phyloP scores from a whole-genome alignment of 2,113 vertebrate species.

The Trogon melanurus region DNA sequence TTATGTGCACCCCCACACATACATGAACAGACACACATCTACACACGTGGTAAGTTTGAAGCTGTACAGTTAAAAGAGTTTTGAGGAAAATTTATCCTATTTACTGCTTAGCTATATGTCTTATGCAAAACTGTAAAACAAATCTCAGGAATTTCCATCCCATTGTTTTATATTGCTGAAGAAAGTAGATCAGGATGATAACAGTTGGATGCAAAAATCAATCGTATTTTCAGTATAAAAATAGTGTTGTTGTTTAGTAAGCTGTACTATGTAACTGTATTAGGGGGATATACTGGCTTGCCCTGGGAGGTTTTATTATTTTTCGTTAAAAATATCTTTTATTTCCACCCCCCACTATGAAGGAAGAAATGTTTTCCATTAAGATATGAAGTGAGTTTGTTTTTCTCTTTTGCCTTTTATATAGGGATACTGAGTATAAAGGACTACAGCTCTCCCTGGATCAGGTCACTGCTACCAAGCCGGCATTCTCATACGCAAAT shows the following conservation, averaged over 20 bases:
- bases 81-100: neutral
- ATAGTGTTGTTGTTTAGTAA: neutral
- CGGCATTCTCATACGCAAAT: conserved; percentile 86
- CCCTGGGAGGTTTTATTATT: neutral
- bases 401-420: conserved; percentile 62
- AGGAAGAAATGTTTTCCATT: conserved; percentile 26
- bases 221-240: conserved; percentile 22
- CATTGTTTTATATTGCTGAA: conserved; percentile 6
- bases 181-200: conserved; percentile 19
- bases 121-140: neutral
- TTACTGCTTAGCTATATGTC: neutral
- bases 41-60: neutral
- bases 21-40: neutral
- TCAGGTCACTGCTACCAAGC: conserved; percentile 90
- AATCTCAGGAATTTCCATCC: neutral
- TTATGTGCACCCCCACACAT: neutral
- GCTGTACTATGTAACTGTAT: neutral
- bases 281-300: neutral
- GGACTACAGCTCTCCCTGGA: conserved; percentile 96
- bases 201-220: conserved; percentile 8
- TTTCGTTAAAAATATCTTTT: neutral
- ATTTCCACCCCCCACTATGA: neutral
- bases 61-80: neutral
- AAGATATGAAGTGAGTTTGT: conserved; percentile 38
- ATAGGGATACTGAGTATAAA: conserved; percentile 96